Base-by-base conservation (phyloP, 2,797 vertebrate species). In the Scleropages formosus region DNA sequence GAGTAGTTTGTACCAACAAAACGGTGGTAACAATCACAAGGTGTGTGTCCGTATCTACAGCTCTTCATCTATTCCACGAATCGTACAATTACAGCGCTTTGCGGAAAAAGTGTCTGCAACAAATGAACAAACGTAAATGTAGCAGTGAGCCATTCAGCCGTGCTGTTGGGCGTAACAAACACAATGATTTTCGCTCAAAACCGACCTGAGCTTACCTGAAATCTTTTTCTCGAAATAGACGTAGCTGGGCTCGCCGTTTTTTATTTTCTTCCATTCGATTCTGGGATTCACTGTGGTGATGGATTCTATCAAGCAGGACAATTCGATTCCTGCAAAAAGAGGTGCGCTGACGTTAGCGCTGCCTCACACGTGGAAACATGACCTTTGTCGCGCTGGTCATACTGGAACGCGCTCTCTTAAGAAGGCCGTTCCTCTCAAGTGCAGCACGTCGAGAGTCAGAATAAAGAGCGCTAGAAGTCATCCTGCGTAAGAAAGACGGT, bases 201-300 rank as follows among this genome's bases (percentile, higher is more conserved):
- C 61, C 16, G 7, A 7, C 20, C 26, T 20, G 20, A 44, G 18
- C 85, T 39, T 91, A 99, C 98, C 98, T 88, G 93, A 92, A 85
- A 99, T 93, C 80, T 90, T 92, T 66, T 89, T 91, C 53, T 92
- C 89, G 68, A 95, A 98, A 85, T 93, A 99, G 4, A 98, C 96
- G 0, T 98, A 98, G 76, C 94, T 94, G 1, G 95, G 95, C 60
- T 94, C 93, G 0, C 89, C 94, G 16, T 90, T 82, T 26, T 92
- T 91, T 74, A 98, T 96, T 85, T 99, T 99, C 93, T 99, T 99
- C 98, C 98, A 99, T 82, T 99, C 98, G 0, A 99, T 96, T 61
- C 98, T 93, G 77, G 96, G 96, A 15, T 90, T 88, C 47, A 16
- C 83, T 0, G 95, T 95, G 72, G 94, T 90, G 22, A 96, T 97